Evolutionary conservation across 1,140 invertebrate species (phyloP).

Genomic region (Drosophila tani): DNA sequence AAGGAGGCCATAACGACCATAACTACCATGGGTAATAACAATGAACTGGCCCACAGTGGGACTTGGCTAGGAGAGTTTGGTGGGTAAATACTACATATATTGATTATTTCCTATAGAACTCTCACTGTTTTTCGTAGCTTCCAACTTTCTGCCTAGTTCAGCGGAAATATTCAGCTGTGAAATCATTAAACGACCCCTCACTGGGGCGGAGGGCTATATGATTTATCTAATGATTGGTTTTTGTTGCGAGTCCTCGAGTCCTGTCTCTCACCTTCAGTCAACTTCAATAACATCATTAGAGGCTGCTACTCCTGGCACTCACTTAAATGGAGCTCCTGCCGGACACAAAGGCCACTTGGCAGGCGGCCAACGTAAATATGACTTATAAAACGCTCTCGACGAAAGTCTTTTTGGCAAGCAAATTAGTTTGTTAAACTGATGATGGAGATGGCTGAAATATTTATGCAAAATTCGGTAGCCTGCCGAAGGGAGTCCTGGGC

Average conservation of each 20-base stretch:
- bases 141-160: conserved; percentile 35
- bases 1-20: conserved; percentile 20
- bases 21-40: conserved; percentile 35
- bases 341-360: conserved; percentile 44
- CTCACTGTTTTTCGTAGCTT: background rate
- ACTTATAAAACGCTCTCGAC: conserved; percentile 40
- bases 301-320: conserved; percentile 31
- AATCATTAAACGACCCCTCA: conserved; percentile 12
- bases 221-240: conserved; percentile 41
- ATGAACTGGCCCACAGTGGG: conserved; percentile 34
- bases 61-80: background rate
- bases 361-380: conserved; percentile 47
- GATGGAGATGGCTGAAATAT: conserved; percentile 37
- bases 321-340: conserved; percentile 44
- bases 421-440: conserved; percentile 53
- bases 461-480: conserved; percentile 33
- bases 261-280: conserved; percentile 29
- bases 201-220: conserved; percentile 20
- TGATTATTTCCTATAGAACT: background rate
- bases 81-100: too few species aligned
- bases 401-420: conserved; percentile 46
- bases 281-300: conserved; percentile 49
- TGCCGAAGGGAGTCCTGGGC: conserved; percentile 4
- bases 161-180: conserved; percentile 38
- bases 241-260: conserved; percentile 9